Evolutionary conservation across 2,113 vertebrate genomes (phyloP).

Genomic region (Grammomys surdaster): DNA sequence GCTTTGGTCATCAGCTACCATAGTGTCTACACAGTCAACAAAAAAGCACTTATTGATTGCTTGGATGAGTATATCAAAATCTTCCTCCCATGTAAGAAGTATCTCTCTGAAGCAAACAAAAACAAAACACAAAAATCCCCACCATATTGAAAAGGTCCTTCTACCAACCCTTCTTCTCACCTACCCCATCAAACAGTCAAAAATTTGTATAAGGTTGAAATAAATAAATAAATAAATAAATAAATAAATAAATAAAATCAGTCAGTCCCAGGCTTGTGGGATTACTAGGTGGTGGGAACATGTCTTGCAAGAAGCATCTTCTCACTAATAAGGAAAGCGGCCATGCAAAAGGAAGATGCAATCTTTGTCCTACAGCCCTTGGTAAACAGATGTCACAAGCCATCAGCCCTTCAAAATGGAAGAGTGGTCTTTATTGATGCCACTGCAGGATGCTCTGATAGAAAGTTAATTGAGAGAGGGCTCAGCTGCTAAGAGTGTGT

Average conservation of each 20-base stretch:
- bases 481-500: not conserved
- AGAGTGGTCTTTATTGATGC: not conserved
- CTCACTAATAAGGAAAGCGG: slow-evolving; percentile 25
- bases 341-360: not conserved
- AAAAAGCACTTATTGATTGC: not conserved
- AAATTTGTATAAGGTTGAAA: not conserved
- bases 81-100: not conserved
- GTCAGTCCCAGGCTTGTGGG: not conserved
- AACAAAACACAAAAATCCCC: not conserved
- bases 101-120: not conserved
- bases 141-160: not conserved
- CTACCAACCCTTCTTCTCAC: not conserved
- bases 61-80: not conserved
- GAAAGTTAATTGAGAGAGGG: not conserved
- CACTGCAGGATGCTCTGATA: not conserved
- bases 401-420: not conserved
- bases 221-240: no score
- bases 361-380: not conserved
- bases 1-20: not conserved
- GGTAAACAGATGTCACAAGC: not conserved
- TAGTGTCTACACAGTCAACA: not conserved
- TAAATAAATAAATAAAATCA: not conserved
- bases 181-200: not conserved
- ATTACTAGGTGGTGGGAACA: slow-evolving; percentile 1
- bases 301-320: slow-evolving; percentile 51